These are phyloP conservation scores for Hippocampus barbouri DNA, from an alignment of 2,113 vertebrate species.

Conservation along the genomic window DNA sequence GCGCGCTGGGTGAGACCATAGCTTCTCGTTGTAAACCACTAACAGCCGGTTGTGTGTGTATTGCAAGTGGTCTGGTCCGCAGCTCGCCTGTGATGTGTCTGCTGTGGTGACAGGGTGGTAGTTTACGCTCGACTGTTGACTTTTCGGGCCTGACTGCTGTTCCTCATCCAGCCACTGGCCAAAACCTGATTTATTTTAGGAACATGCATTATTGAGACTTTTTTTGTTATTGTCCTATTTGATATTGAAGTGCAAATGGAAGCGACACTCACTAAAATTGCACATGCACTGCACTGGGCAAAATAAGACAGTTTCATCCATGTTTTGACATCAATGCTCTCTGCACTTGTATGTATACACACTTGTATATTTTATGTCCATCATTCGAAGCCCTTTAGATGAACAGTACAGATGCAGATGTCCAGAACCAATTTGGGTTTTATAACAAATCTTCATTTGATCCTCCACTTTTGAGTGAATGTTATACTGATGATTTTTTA, in stretches of 20 bases:
- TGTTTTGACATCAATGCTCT: slow-evolving; percentile 57
- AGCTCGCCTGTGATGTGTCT: slow-evolving; percentile 60
- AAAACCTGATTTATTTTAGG: slow-evolving; percentile 51
- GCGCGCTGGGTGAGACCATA: slow-evolving; percentile 50
- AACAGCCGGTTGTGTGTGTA: slow-evolving; percentile 60
- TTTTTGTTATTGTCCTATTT: slow-evolving; percentile 24
- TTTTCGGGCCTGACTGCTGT: slow-evolving; percentile 32
- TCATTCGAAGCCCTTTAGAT: slow-evolving; percentile 8
- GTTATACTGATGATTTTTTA: neutral
- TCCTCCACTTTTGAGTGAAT: neutral
- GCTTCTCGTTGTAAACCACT: slow-evolving; percentile 62
- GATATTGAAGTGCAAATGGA: slow-evolving; percentile 14
- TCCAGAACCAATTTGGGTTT: slow-evolving; percentile 17
- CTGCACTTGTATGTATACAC: slow-evolving; percentile 25
- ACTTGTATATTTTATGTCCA: slow-evolving; percentile 33
- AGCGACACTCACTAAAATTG: slow-evolving; percentile 46
- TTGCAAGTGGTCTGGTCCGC: slow-evolving; percentile 61
- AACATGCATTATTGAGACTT: slow-evolving; percentile 20
- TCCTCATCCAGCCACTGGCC: slow-evolving; percentile 38
- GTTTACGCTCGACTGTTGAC: slow-evolving; percentile 49
- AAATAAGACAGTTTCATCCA: slow-evolving; percentile 61
- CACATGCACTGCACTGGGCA: slow-evolving; percentile 55
- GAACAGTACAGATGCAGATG: slow-evolving; percentile 35
- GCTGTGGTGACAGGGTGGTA: slow-evolving; percentile 52
- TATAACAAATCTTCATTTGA: slow-evolving; percentile 6